phyloP scores from a whole-genome alignment of 1,140 invertebrate species.

The Dryas iulia region DNA sequence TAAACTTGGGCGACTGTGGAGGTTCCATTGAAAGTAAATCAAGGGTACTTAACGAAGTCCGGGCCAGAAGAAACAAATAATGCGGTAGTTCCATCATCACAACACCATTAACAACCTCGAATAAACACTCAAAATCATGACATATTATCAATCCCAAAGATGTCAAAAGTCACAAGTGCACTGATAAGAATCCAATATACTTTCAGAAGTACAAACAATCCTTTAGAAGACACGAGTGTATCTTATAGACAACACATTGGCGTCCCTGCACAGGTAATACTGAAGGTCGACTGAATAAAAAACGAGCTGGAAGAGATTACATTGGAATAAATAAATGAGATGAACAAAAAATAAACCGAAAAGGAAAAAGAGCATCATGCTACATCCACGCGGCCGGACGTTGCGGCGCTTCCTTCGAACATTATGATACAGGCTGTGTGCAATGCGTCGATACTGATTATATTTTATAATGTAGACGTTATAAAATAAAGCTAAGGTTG shows the following conservation, averaged over 20 bases:
- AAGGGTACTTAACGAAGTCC: constrained; percentile 52
- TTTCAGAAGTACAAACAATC: constrained; percentile 9
- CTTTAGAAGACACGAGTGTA: constrained; percentile 40
- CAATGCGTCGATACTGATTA: constrained; percentile 20
- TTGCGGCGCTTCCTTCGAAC: constrained; percentile 77
- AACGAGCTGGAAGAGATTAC: constrained; percentile 80
- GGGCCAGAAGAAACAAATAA: constrained; percentile 68
- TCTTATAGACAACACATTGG: constrained; percentile 53
- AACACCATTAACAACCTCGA: constrained; percentile 35
- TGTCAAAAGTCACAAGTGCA: neutral
- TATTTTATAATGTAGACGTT: neutral
- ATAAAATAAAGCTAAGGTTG: neutral
- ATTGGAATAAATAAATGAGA: constrained; percentile 82
- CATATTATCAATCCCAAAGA: constrained; percentile 29
- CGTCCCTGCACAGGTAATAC: constrained; percentile 77
- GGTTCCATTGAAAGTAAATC: constrained; percentile 70
- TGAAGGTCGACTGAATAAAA: constrained; percentile 81
- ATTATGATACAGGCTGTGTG: constrained; percentile 56
- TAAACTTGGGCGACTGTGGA: constrained; percentile 79
- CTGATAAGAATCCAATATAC: constrained; percentile 2
- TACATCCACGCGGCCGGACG: constrained; percentile 79
- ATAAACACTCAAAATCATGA: constrained; percentile 25
- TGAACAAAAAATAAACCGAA: constrained; percentile 79
- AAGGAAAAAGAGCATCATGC: constrained; percentile 76
- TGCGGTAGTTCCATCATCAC: constrained; percentile 76